A percentile compares a stretch with the other conserved stretches of the same genome.
Conservation (phyloP, 2,113 vertebrate species). For the Daphoenositta chrysoptera region DNA sequence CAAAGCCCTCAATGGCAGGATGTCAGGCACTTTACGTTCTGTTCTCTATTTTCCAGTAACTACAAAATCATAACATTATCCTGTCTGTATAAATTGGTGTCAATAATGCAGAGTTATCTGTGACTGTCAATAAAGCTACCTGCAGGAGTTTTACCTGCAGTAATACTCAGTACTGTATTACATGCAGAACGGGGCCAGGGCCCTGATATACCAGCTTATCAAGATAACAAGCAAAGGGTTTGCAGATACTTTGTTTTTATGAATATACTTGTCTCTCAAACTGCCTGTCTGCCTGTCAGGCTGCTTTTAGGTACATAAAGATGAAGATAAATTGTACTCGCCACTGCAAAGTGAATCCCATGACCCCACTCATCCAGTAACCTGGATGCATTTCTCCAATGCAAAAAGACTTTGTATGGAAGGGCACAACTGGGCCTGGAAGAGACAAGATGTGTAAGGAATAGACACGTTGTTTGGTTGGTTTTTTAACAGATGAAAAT, state of each 20-base stretch:
- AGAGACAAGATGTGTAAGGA: neutral
- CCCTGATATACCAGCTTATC: neutral
- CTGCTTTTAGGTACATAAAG: neutral
- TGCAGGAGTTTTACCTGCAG: neutral
- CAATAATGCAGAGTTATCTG: neutral
- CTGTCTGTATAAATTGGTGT: neutral
- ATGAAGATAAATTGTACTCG: neutral
- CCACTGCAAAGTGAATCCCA: neutral
- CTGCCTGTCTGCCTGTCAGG: neutral
- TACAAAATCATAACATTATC: neutral
- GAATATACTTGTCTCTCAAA: neutral
- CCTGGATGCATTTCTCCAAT: neutral
- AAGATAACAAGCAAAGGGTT: neutral
- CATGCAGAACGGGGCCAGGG: neutral
- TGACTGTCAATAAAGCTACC: neutral
- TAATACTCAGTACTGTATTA: rapidly evolving
- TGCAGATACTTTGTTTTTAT: neutral
- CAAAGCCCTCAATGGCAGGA: neutral
- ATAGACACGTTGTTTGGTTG: neutral
- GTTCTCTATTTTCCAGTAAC: neutral
- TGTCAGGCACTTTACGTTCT: neutral
- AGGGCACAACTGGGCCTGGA: neutral
- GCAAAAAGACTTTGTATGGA: neutral
- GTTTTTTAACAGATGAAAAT: neutral
- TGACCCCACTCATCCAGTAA: neutral